Evolutionary conservation across 1,140 invertebrate genomes (phyloP), one percentile per base, ranked within the genome.

Genomic region (Riptortus pedestris): DNA sequence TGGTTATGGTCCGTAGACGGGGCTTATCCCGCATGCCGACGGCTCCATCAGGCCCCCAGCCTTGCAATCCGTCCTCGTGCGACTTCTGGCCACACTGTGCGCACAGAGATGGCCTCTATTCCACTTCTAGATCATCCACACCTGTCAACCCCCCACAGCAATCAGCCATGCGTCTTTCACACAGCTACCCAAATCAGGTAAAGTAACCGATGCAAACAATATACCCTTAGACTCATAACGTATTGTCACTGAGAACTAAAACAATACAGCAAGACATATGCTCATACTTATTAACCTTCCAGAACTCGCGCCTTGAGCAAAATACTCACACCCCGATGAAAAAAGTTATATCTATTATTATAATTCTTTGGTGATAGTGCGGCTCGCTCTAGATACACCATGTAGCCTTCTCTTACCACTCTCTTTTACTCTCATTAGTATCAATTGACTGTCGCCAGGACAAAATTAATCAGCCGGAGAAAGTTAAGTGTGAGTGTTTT

Each of bases 71-170:
- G 16, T 77, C 76, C 55, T 79, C 76, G 0, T 81, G 80, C 61
- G 77, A 79, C 67, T 81, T 79, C 65, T 81, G 79, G 79, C 79
- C 80, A 0, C 79, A 81, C 63, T 81, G 79, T 60, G 75, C 77
- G 0, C 78, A 80, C 58, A 69, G 76, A 14, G 78, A 80, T 38
- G 75, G 66, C 27, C 65, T 68, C 4, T 69, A 66, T 60, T 65
- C 65, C 1, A 63, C 66, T 16, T 51, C 59, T 55, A 66, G 38
- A 62, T 57, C 66, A 43, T 66, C 33, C 24, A 27, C 61, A 22
- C 61, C 47, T 60, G 9, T 16, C 64, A 60, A 61, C 26, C 22
- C 52, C 26, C 64, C n/a, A 18, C 62, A 9, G 57, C 31, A 28
- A 11, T 68, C 66, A 18, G 73, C 68, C 43, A 81, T 81, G 77